Percentiles rank a stretch among this genome's conserved stretches.
phyloP scores from a whole-genome alignment of 2,797 vertebrate genomes.

The Neomorphus geoffroyi region DNA sequence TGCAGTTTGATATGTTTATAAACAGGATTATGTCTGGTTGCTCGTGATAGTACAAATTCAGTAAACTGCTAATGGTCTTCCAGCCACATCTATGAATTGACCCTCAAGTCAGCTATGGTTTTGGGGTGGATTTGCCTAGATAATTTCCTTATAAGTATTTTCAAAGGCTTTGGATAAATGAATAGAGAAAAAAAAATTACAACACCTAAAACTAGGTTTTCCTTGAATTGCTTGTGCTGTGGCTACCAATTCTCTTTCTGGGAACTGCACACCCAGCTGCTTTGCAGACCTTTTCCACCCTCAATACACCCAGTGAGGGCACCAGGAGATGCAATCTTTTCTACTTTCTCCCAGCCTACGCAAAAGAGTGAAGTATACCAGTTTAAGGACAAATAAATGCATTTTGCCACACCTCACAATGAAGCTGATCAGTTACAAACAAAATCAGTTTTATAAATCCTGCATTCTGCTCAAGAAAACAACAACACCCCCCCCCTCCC shows the following conservation, averaged over 20 bases:
- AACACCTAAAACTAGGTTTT: background rate
- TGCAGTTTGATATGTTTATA: background rate
- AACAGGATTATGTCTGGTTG: background rate
- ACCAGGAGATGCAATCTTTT: background rate
- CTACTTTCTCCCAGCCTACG: background rate
- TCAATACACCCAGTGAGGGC: background rate
- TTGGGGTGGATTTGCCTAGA: background rate
- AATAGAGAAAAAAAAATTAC: background rate
- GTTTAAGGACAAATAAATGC: background rate
- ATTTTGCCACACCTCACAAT: background rate
- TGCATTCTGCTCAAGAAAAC: background rate
- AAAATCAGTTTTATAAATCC: background rate
- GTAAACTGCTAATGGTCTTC: background rate
- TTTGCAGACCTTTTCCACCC: background rate
- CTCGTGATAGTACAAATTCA: background rate
- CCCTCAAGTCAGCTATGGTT: background rate
- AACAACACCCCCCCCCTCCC: too few species aligned
- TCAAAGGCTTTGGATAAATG: background rate
- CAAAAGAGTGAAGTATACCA: rapidly evolving
- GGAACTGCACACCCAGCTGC: background rate
- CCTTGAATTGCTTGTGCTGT: background rate
- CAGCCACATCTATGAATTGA: background rate
- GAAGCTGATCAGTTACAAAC: background rate
- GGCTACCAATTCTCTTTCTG: background rate
- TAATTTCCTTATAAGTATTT: background rate